Percentiles rank a stretch among this genome's conserved stretches.
Conservation (phyloP, 2,113 vertebrate species). For the Jaculus jaculus region DNA sequence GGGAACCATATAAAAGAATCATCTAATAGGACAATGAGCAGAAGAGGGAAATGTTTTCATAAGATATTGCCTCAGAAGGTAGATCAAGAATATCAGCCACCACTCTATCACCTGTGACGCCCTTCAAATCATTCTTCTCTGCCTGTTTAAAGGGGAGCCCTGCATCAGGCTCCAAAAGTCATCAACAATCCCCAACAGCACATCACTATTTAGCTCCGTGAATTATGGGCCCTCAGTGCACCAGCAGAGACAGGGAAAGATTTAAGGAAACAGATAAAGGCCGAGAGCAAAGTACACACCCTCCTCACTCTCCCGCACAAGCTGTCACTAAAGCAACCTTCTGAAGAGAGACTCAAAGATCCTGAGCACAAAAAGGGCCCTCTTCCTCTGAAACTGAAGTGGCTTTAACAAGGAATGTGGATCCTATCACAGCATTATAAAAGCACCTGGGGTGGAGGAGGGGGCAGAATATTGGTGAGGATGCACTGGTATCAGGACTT, state of each 20-base stretch:
- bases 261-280: not conserved
- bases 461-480: not conserved
- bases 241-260: conserved; percentile 9
- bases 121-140: not conserved
- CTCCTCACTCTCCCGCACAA: not conserved
- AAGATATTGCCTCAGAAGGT: not conserved
- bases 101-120: not conserved
- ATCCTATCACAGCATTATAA: not conserved
- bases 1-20: not conserved
- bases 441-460: not conserved
- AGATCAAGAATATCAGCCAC: not conserved
- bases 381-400: not conserved
- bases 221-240: not conserved
- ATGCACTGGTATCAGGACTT: not conserved
- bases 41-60: not conserved
- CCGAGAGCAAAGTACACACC: not conserved
- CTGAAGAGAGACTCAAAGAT: not conserved
- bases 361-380: not conserved
- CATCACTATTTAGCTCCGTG: not conserved
- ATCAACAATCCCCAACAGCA: conserved; percentile 31
- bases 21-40: conserved; percentile 10
- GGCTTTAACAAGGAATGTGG: not conserved
- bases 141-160: conserved; percentile 6
- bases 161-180: not conserved
- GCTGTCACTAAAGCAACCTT: not conserved